phyloP scores from a whole-genome alignment of 2,888 invertebrate species.

The Eupeodes latifasciatus region DNA sequence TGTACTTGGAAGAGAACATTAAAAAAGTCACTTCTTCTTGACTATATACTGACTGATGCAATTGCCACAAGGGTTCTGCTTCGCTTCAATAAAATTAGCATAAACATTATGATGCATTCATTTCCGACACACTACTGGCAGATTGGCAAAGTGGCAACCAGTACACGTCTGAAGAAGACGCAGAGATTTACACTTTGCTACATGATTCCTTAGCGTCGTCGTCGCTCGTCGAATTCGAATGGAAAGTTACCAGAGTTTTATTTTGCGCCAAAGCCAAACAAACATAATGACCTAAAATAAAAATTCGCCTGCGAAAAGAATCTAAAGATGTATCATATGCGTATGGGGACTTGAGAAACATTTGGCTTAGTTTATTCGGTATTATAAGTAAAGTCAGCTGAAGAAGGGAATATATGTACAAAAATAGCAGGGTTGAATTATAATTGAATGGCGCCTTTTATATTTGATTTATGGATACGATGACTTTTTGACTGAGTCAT shows the following conservation, averaged over 20 bases:
- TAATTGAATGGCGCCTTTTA: conserved; percentile 1
- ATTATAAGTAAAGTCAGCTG: background rate
- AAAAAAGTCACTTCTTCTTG: conserved; percentile 21
- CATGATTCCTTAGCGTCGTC: background rate
- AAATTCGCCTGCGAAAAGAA: conserved; percentile 11
- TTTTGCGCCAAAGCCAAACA: background rate
- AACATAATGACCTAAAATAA: conserved; percentile 26
- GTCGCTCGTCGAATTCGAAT: conserved; percentile 15
- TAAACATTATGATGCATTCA: conserved; percentile 14
- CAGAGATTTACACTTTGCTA: conserved; percentile 19
- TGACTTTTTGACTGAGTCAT: too few relatives aligned
- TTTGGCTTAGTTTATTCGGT: background rate
- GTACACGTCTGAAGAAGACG: conserved; percentile 17
- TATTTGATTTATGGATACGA: background rate
- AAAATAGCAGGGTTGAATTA: conserved; percentile 5
- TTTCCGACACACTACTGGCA: conserved; percentile 21
- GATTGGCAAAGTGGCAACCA: conserved; percentile 4
- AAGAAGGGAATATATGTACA: background rate
- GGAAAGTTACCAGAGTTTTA: conserved; percentile 52
- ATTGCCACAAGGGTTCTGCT: conserved; percentile 35
- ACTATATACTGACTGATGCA: background rate
- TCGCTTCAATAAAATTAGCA: conserved; percentile 22
- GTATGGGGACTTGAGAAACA: background rate
- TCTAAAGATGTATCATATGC: conserved; percentile 14
- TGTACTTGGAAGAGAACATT: conserved; percentile 47